phyloP scores from a whole-genome alignment of 2,113 vertebrate genomes.

The Nothoprocta perdicaria region DNA sequence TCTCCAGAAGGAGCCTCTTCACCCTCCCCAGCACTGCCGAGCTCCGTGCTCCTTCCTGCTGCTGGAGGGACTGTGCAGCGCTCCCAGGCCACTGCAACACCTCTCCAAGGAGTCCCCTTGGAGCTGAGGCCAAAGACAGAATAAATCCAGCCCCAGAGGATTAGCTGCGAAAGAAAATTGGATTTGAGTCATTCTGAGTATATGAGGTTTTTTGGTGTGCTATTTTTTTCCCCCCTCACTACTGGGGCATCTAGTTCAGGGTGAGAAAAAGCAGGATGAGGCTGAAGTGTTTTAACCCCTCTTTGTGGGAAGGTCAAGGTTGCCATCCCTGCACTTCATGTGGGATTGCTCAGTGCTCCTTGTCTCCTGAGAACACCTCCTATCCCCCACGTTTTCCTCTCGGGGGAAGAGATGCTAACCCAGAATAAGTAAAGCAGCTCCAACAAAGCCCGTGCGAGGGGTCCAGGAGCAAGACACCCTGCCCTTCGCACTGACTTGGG shows the following conservation, averaged over 20 bases:
- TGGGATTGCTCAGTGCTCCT: neutral
- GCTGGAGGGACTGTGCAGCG: neutral
- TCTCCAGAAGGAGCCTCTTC: neutral
- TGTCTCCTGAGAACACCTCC: neutral
- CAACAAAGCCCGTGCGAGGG: too few relatives aligned
- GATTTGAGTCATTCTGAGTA: neutral
- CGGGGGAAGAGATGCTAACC: neutral
- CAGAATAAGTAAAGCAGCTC: neutral
- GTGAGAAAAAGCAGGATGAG: neutral
- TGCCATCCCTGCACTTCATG: neutral
- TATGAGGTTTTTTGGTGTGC: neutral
- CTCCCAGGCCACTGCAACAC: fast-evolving
- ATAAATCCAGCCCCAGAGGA: neutral
- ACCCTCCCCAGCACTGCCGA: neutral
- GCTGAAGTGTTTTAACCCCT: neutral
- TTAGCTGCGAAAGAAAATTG: neutral
- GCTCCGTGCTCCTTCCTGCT: neutral
- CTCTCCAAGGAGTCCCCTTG: neutral
- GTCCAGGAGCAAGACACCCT: neutral
- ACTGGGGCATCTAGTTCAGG: neutral
- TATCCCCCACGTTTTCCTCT: neutral
- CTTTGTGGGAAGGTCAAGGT: fast-evolving
- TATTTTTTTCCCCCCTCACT: neutral
- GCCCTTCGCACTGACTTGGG: too few relatives aligned
- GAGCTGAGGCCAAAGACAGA: neutral